Evolutionary conservation across 2,888 invertebrate genomes (phyloP).

Genomic region (Cryptocephalus moraei): DNA sequence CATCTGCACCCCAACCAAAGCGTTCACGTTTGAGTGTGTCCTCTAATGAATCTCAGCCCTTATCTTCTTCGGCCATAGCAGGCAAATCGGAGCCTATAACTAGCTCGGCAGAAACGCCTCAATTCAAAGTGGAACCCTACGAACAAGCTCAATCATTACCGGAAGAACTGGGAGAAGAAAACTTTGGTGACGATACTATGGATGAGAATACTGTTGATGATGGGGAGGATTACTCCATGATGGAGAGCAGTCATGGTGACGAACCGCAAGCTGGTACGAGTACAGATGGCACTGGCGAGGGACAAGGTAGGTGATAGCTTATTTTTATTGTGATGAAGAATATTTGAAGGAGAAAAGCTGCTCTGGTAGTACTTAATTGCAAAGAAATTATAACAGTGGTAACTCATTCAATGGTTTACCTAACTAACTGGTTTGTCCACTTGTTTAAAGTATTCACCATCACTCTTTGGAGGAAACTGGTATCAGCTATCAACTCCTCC

Average conservation of each 20-base stretch:
- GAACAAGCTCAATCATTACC: constrained; percentile 26
- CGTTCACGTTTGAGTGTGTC: constrained; percentile 21
- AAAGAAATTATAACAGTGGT: too few relatives aligned
- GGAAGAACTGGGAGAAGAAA: constrained; percentile 28
- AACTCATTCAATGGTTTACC: too few relatives aligned
- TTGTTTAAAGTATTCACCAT: too few relatives aligned
- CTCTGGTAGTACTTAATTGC: too few relatives aligned
- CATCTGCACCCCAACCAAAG: constrained; percentile 20
- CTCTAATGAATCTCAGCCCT: constrained; percentile 8
- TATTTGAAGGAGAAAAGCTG: too few relatives aligned
- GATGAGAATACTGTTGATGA: constrained; percentile 31
- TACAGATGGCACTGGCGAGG: constrained; percentile 31
- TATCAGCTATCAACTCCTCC: too few relatives aligned
- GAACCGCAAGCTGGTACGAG: constrained; percentile 37
- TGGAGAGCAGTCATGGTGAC: constrained; percentile 27
- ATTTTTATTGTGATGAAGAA: too few relatives aligned
- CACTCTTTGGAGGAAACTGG: too few relatives aligned
- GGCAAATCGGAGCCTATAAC: constrained; percentile 5
- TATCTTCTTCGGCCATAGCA: constrained; percentile 5
- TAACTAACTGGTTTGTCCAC: too few relatives aligned
- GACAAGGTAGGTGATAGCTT: constrained; percentile 34
- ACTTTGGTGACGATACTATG: constrained; percentile 27
- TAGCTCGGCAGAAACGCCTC: constrained; percentile 17
- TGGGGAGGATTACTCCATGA: constrained; percentile 32
- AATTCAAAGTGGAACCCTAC: constrained; percentile 37